phyloP scores from a whole-genome alignment of 1,140 invertebrate genomes.

The Papilio dardanus region DNA sequence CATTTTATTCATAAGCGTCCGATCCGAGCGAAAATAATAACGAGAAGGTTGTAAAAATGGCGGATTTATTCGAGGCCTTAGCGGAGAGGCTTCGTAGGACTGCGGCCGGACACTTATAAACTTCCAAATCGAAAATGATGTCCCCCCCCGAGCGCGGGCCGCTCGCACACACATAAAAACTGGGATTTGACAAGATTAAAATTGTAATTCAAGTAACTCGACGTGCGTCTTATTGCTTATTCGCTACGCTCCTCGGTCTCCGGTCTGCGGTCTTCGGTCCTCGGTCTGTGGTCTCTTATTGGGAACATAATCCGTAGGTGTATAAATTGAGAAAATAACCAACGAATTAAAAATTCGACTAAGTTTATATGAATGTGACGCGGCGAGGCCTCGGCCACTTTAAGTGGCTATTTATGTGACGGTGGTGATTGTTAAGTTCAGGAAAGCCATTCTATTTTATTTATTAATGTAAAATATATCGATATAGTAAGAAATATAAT shows the following conservation, averaged over 20 bases:
- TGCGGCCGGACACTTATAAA: slow-evolving; percentile 70
- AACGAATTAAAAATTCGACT: slow-evolving; percentile 35
- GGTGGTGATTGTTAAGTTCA: neutral
- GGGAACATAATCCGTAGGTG: slow-evolving; percentile 23
- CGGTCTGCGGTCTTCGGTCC: slow-evolving; percentile 45
- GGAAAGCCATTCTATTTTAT: neutral
- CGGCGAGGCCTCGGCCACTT: neutral
- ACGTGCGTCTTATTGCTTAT: slow-evolving; percentile 78
- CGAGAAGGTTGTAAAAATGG: slow-evolving; percentile 76
- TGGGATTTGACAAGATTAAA: slow-evolving; percentile 81
- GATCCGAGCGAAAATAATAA: slow-evolving; percentile 70
- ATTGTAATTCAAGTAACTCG: slow-evolving; percentile 79
- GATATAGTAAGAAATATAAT: neutral
- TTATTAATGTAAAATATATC: slow-evolving; percentile 16
- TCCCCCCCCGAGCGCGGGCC: slow-evolving; percentile 57
- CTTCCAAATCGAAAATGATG: slow-evolving; percentile 77
- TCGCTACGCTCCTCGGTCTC: slow-evolving; percentile 58
- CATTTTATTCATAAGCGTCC: slow-evolving; percentile 75
- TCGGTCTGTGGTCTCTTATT: too few species aligned
- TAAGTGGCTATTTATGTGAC: slow-evolving; percentile 28
- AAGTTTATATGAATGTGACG: slow-evolving; percentile 14
- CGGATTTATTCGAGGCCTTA: slow-evolving; percentile 68
- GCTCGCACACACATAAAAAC: slow-evolving; percentile 71
- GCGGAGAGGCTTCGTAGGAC: slow-evolving; percentile 61
- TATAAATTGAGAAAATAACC: slow-evolving; percentile 20